Conservation (phyloP, 2,797 vertebrate genomes). For the Anolis apletophallus region DNA sequence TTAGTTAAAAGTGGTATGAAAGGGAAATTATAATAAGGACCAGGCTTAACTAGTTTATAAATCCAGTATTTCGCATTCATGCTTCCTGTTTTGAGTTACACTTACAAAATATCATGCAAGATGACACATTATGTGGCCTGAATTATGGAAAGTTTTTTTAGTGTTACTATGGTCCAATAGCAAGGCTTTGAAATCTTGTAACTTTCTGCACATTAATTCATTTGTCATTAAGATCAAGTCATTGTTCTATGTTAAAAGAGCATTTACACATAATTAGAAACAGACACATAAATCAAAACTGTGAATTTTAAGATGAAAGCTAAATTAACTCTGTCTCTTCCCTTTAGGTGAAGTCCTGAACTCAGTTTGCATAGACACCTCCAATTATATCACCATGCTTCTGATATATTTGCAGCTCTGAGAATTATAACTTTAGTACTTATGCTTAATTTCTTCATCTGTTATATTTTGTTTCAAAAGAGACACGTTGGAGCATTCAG, state of each 20-base stretch:
- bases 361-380: conserved; percentile 41
- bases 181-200: conserved; percentile 14
- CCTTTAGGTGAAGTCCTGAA: conserved; percentile 43
- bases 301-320: conserved; percentile 33
- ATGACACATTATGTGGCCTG: neutral
- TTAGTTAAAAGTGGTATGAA: conserved; percentile 42
- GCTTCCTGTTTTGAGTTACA: conserved; percentile 15
- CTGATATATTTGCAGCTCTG: conserved; percentile 51
- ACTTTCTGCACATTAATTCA: neutral
- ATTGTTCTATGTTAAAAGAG: conserved; percentile 49
- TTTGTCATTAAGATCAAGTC: neutral
- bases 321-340: conserved; percentile 48
- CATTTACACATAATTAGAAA: conserved; percentile 35
- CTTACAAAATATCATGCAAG: neutral
- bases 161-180: neutral
- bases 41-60: conserved; percentile 11
- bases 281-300: conserved; percentile 48
- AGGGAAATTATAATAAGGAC: conserved; percentile 31
- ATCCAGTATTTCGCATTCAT: neutral
- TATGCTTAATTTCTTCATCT: conserved; percentile 47
- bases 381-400: conserved; percentile 49
- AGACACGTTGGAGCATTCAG: neutral
- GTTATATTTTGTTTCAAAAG: conserved; percentile 38
- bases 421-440: conserved; percentile 39
- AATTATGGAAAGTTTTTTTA: neutral